phyloP scores from a whole-genome alignment of 2,797 vertebrate species.

The Emys orbicularis region DNA sequence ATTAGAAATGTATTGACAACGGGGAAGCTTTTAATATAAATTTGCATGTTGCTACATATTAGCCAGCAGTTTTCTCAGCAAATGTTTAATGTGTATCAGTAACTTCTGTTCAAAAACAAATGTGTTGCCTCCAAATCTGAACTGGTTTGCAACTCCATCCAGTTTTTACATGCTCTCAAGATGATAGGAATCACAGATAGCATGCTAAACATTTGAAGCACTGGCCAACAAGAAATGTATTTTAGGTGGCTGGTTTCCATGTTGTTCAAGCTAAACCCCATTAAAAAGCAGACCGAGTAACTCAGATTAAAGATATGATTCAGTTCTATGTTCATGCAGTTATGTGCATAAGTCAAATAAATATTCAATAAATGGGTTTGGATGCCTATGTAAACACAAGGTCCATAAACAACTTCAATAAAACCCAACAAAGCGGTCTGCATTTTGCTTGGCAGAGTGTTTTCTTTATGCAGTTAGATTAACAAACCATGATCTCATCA shows the following conservation, averaged over 20 bases:
- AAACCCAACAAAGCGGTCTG: constrained; percentile 72
- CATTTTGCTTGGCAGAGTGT: constrained; percentile 81
- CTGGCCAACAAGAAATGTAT: constrained; percentile 66
- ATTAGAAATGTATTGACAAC: not conserved
- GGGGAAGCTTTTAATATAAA: not conserved
- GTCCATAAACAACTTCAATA: constrained; percentile 78
- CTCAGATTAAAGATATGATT: constrained; percentile 70
- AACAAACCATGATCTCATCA: constrained; percentile 87
- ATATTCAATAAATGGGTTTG: constrained; percentile 77
- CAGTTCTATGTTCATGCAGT: constrained; percentile 61
- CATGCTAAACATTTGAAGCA: constrained; percentile 55
- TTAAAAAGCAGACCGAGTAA: constrained; percentile 66
- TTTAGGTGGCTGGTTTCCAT: constrained; percentile 69
- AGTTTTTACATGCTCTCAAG: constrained; percentile 41
- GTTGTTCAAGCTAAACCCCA: constrained; percentile 55
- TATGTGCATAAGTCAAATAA: constrained; percentile 71
- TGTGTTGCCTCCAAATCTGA: constrained; percentile 30
- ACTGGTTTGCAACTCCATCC: constrained; percentile 5
- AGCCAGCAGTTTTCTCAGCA: not conserved
- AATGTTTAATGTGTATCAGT: constrained; percentile 23
- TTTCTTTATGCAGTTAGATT: constrained; percentile 83
- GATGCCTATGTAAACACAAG: constrained; percentile 73
- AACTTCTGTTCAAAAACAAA: constrained; percentile 61
- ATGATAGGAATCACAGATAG: constrained; percentile 55
- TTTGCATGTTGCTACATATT: not conserved